phyloP scores from a whole-genome alignment of 1,140 invertebrate species.

The Megalopta genalis region DNA sequence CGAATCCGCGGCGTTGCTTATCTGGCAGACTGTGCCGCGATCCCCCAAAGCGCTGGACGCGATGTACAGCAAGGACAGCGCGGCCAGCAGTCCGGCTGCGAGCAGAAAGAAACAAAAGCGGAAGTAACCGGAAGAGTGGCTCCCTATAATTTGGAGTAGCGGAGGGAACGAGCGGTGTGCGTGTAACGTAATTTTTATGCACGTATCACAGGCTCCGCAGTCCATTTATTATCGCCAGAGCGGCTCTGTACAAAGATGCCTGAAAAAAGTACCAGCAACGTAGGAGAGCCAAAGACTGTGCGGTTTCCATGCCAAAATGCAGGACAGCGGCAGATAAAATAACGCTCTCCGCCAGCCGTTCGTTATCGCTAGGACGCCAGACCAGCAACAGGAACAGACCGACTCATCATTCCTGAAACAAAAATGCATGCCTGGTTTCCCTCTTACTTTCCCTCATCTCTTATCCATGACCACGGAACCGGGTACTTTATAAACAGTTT shows the following conservation, averaged over 20 bases:
- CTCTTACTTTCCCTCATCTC: too few species aligned
- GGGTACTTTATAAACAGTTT: too few species aligned
- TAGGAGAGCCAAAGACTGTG: conserved; percentile 78
- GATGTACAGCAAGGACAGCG: conserved; percentile 72
- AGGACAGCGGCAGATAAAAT: conserved; percentile 78
- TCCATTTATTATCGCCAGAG: too few species aligned
- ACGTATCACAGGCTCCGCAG: too few species aligned
- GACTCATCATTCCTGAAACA: conserved; percentile 76
- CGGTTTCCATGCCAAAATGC: conserved; percentile 80
- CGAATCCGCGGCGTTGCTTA: conserved; percentile 56
- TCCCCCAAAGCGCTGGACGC: conserved; percentile 62
- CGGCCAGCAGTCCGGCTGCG: conserved; percentile 71
- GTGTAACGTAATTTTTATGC: too few species aligned
- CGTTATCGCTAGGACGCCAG: conserved; percentile 74
- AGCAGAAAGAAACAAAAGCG: conserved; percentile 25
- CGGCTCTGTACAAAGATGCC: too few species aligned
- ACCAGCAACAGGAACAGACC: conserved; percentile 76
- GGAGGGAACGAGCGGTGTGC: too few species aligned
- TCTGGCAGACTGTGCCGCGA: conserved; percentile 46
- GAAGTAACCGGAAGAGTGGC: neutral
- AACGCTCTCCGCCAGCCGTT: conserved; percentile 80
- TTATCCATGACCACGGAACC: too few species aligned
- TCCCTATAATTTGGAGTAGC: too few species aligned
- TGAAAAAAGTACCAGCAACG: conserved; percentile 72
- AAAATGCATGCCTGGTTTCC: conserved; percentile 14